Evolutionary conservation across 2,888 invertebrate genomes (phyloP).

Genomic region (Oeneis ivallda): DNA sequence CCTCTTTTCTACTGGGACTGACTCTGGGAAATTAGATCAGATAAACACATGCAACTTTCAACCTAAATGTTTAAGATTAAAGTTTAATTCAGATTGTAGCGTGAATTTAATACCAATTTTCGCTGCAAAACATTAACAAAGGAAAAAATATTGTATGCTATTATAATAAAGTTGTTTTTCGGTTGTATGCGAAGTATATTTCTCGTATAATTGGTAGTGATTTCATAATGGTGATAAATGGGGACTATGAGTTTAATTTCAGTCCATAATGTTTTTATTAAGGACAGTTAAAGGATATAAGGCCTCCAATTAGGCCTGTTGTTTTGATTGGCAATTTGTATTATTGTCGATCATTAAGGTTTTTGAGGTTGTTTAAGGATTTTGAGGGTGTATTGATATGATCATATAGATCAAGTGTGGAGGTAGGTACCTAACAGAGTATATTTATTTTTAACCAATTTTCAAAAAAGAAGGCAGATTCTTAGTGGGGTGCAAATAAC

Average conservation of each 20-base stretch:
- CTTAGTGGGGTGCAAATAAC: no score
- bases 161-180: constrained; percentile 18
- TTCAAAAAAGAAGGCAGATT: no score
- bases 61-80: constrained; percentile 6
- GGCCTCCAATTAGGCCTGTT: constrained; percentile 32
- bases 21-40: constrained; percentile 52
- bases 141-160: constrained; percentile 26
- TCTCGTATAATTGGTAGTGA: constrained; percentile 58
- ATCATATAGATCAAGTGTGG: not conserved
- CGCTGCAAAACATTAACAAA: constrained; percentile 17
- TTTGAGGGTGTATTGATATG: constrained; percentile 10
- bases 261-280: constrained; percentile 57
- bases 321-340: constrained; percentile 33
- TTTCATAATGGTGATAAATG: constrained; percentile 67
- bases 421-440: not conserved
- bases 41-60: constrained; percentile 24
- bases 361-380: constrained; percentile 14
- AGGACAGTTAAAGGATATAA: constrained; percentile 40
- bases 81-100: constrained; percentile 14
- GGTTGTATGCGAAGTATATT: constrained; percentile 37
- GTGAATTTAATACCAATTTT: constrained; percentile 25
- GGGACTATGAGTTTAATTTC: constrained; percentile 50
- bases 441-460: no score
- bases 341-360: constrained; percentile 20
- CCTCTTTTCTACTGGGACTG: constrained; percentile 46